Percentiles rank a stretch among this genome's conserved stretches.
Conservation (phyloP, 2,888 invertebrate genomes). For the Parapristionchus giblindavisi region DNA sequence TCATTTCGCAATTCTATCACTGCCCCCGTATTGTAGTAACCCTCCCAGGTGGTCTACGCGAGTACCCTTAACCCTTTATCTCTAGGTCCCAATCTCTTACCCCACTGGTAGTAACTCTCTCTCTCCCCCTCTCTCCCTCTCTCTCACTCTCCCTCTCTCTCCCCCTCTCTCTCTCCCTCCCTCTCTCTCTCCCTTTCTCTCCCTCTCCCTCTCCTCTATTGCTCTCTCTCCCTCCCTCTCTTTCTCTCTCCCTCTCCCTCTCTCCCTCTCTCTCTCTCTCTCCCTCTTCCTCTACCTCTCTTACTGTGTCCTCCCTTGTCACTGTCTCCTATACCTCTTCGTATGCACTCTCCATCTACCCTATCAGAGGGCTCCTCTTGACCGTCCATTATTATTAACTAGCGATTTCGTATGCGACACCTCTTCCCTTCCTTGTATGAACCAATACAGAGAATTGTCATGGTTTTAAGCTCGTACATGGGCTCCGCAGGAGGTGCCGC, state of each 20-base stretch:
- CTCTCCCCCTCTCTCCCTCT: not conserved
- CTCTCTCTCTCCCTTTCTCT: conserved; percentile 1
- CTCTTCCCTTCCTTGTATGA: no score
- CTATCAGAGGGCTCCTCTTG: no score
- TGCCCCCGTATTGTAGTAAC: no score
- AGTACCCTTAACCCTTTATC: not conserved
- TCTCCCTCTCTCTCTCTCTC: not conserved
- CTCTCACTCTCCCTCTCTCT: not conserved
- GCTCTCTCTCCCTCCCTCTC: conserved; percentile 23
- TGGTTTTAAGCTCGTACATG: no score
- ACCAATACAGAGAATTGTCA: no score
- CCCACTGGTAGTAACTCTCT: conserved; percentile 10
- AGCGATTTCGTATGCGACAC: no score
- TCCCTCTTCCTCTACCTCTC: not conserved
- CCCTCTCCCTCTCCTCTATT: not conserved
- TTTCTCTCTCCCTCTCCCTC: conserved; percentile 4
- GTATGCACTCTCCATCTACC: no score
- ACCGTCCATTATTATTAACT: no score
- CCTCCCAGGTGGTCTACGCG: no score
- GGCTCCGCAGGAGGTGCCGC: not conserved
- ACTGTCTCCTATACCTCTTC: no score
- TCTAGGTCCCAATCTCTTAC: not conserved
- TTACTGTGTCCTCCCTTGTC: not conserved
- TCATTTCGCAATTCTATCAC: conserved; percentile 9
- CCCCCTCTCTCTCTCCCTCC: conserved; percentile 5